phyloP scores from a whole-genome alignment of 92 coral and sea anemone genomes.

The Diadumene lineata region DNA sequence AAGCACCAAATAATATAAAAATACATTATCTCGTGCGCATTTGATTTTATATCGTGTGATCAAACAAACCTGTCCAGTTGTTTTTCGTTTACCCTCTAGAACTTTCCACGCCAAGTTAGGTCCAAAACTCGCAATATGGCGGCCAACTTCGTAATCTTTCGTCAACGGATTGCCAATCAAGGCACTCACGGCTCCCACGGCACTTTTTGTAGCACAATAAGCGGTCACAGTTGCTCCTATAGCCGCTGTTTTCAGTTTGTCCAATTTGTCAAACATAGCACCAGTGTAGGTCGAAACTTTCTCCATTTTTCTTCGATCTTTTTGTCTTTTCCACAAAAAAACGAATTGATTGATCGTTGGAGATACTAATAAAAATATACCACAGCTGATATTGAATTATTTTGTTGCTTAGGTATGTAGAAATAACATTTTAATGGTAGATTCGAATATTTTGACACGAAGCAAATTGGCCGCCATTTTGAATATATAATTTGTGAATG shows the following conservation, averaged over 20 bases:
- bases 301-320: conserved; percentile 26
- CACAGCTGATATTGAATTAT: background rate
- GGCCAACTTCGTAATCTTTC: conserved; percentile 84
- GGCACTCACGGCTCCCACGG: conserved; percentile 85
- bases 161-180: conserved; percentile 91
- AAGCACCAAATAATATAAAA: too few relatives aligned
- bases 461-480: conserved; percentile 34
- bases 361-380: background rate
- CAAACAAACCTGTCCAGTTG: conserved; percentile 91
- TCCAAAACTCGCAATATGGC: conserved; percentile 94
- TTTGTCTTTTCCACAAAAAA: background rate
- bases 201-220: conserved; percentile 84
- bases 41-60: background rate
- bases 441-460: conserved; percentile 20
- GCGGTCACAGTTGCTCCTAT: conserved; percentile 74
- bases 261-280: conserved; percentile 70
- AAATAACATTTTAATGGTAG: background rate
- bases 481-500: conserved; percentile 38
- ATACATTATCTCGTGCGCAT: background rate
- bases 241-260: conserved; percentile 70
- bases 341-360: background rate
- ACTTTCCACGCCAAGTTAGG: conserved; percentile 95
- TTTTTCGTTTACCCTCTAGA: conserved; percentile 80
- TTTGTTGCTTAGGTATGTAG: background rate
- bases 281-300: conserved; percentile 65